Conservation (phyloP, 2,888 invertebrate species). For the Sinohyriopsis cumingii region DNA sequence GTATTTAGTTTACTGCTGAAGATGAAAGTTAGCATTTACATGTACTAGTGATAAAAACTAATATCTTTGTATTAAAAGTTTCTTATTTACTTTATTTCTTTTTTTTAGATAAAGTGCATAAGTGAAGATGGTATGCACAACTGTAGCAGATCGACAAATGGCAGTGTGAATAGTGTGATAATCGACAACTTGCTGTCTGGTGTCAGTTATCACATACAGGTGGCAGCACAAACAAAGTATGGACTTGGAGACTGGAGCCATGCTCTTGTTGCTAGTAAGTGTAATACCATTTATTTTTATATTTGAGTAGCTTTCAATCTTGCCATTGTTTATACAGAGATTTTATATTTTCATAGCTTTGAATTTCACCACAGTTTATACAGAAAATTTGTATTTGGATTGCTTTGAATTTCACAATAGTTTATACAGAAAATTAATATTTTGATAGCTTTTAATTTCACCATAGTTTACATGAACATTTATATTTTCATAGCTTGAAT, state of each 20-base stretch:
- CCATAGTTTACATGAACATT: too few species aligned
- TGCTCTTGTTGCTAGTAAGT: conserved; percentile 50
- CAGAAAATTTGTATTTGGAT: too few species aligned
- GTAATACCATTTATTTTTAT: background rate
- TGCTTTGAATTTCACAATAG: too few species aligned
- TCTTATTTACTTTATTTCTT: conserved; percentile 20
- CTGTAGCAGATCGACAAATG: conserved; percentile 84
- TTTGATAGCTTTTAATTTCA: too few species aligned
- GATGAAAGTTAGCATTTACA: too few species aligned
- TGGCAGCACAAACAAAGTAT: conserved; percentile 89
- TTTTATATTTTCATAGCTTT: too few species aligned
- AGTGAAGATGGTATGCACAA: conserved; percentile 80
- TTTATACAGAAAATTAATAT: too few species aligned
- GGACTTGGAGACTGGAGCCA: conserved; percentile 81
- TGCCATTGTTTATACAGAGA: too few species aligned
- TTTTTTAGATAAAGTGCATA: conserved; percentile 79
- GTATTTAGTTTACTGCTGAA: too few species aligned
- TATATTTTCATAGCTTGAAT: too few species aligned
- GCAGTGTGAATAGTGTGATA: conserved; percentile 88
- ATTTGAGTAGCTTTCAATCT: too few species aligned
- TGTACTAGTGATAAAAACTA: background rate
- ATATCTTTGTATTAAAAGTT: background rate
- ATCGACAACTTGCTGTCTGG: conserved; percentile 91
- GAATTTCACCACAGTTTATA: too few species aligned
- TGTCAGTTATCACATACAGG: conserved; percentile 88